phyloP scores from a whole-genome alignment of 2,797 vertebrate species.

The Rhyacichthys aspro region DNA sequence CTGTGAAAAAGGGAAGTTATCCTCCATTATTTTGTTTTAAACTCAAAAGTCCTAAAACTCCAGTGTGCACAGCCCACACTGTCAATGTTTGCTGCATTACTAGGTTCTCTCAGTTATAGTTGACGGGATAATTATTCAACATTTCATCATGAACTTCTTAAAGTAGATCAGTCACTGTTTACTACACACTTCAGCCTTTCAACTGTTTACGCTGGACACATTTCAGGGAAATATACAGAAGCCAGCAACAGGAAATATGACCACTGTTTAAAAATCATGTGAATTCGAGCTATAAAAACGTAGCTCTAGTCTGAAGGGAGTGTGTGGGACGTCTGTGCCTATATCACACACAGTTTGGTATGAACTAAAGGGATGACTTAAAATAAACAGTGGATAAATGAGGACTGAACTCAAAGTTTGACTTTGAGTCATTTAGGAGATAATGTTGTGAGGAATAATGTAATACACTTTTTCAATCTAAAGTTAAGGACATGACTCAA shows the following conservation, averaged over 20 bases:
- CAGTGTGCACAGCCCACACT: neutral
- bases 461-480: neutral
- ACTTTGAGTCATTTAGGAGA: neutral
- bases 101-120: neutral
- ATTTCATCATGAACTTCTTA: neutral
- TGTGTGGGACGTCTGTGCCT: constrained; percentile 6
- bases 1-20: neutral
- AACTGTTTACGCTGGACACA: constrained; percentile 40
- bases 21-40: constrained; percentile 20
- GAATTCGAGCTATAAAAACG: constrained; percentile 1
- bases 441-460: constrained; percentile 1
- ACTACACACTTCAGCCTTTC: constrained; percentile 13
- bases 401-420: neutral
- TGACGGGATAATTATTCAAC: neutral
- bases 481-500: neutral
- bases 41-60: constrained; percentile 8
- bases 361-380: too few species aligned
- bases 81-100: constrained; percentile 24
- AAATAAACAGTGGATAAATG: neutral
- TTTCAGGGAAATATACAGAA: constrained; percentile 46
- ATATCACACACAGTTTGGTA: too few species aligned
- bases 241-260: constrained; percentile 10
- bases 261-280: constrained; percentile 36
- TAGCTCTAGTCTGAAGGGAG: constrained; percentile 14
- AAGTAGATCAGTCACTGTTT: neutral